These are phyloP conservation scores for Neodiprion lecontei DNA, from an alignment of 1,140 invertebrate species.

Conservation along the genomic window DNA sequence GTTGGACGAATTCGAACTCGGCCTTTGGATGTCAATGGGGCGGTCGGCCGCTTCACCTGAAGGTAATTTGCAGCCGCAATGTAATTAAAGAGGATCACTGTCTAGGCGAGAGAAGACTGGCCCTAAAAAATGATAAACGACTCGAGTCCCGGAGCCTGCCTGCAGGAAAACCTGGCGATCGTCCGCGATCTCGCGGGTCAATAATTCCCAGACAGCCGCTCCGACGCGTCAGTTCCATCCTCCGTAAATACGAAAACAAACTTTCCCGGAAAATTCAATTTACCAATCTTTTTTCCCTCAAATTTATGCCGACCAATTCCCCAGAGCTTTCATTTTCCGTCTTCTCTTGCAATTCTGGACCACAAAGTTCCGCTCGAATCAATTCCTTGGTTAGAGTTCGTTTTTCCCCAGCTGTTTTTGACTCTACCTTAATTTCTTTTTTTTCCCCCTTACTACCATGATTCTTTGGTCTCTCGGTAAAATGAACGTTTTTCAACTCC, in stretches of 20 bases:
- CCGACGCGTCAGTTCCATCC: conserved; percentile 30
- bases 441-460: neutral
- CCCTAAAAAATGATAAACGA: neutral
- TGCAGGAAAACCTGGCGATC: too few relatives aligned
- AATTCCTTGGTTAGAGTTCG: neutral
- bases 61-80: neutral
- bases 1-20: neutral
- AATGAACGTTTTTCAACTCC: neutral
- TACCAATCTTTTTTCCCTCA: conserved; percentile 7
- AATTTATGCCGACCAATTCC: conserved; percentile 7
- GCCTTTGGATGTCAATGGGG: neutral
- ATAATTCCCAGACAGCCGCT: neutral
- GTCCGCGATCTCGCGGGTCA: neutral
- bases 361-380: neutral
- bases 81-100: neutral
- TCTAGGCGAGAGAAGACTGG: neutral
- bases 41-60: neutral
- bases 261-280: conserved; percentile 43
- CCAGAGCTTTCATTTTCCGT: neutral
- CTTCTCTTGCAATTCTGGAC: neutral
- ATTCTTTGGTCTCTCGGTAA: neutral
- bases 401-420: neutral
- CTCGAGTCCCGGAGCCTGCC: neutral
- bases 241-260: conserved; percentile 39
- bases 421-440: neutral